Conservation (phyloP, 2,888 invertebrate species). For the Lasioglossum vierecki region DNA sequence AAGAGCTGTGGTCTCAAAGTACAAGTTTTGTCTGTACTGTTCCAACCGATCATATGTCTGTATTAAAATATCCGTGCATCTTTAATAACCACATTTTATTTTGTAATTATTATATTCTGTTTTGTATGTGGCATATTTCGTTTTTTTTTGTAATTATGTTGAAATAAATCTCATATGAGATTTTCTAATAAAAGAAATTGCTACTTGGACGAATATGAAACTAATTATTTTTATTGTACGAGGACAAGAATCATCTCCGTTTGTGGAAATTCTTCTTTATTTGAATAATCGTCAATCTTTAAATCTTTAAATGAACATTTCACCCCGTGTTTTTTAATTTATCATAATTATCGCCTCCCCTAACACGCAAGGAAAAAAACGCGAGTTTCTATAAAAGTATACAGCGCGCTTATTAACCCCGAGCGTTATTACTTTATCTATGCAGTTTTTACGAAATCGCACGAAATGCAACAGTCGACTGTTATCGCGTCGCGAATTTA, state of each 20-base stretch:
- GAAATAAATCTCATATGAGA: too few relatives aligned
- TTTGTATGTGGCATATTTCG: too few relatives aligned
- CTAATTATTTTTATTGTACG: neutral
- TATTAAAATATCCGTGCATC: too few relatives aligned
- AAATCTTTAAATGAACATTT: neutral
- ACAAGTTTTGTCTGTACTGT: too few relatives aligned
- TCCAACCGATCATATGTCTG: too few relatives aligned
- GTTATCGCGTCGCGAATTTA: neutral
- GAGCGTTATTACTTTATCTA: neutral
- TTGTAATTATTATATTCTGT: too few relatives aligned
- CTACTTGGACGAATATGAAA: neutral
- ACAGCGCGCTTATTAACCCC: neutral
- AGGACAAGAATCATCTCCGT: neutral
- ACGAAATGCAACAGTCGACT: neutral
- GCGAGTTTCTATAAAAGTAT: fast-evolving
- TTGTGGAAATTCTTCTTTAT: too few relatives aligned
- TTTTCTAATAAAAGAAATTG: too few relatives aligned
- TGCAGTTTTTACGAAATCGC: neutral
- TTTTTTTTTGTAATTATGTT: too few relatives aligned
- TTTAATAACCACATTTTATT: too few relatives aligned
- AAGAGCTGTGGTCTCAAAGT: too few relatives aligned
- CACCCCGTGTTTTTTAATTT: neutral
- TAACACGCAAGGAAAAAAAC: neutral
- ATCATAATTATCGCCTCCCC: neutral
- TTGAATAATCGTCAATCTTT: too few relatives aligned